Evolutionary conservation across 2,113 vertebrate genomes (phyloP).

Genomic region (Grallaria varia): DNA sequence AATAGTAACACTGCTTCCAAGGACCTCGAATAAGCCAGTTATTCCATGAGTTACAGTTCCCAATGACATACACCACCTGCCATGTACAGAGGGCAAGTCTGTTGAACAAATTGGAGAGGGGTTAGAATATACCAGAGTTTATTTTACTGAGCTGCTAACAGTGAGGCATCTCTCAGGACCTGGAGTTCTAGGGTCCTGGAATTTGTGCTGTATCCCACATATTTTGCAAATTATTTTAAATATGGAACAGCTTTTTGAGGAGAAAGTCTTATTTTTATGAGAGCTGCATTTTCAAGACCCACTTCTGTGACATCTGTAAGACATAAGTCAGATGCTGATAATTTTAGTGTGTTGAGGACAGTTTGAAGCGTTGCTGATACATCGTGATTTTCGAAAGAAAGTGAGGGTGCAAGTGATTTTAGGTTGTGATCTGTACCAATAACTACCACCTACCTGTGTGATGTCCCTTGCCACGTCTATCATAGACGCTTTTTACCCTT

Average conservation of each 20-base stretch:
- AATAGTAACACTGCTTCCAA: slow-evolving; percentile 17
- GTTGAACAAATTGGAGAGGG: background rate
- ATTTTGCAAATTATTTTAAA: background rate
- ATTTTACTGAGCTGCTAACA: background rate
- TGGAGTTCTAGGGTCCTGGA: background rate
- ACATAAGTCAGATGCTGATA: background rate
- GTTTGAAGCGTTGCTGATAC: background rate
- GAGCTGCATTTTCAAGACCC: background rate
- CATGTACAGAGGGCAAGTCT: background rate
- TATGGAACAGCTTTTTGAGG: background rate
- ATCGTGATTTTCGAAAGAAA: background rate
- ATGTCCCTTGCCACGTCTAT: background rate
- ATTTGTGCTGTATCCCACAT: background rate
- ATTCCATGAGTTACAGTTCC: background rate
- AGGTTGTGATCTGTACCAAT: rapidly evolving
- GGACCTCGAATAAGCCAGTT: background rate
- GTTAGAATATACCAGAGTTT: background rate
- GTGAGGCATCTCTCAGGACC: background rate
- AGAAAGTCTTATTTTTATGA: background rate
- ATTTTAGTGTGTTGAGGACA: background rate
- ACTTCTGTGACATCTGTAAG: background rate
- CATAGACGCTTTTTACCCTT: background rate
- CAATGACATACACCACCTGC: background rate
- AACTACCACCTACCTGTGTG: background rate
- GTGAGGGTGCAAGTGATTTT: background rate